Percentiles rank a stretch among this genome's conserved stretches.
Conservation (phyloP, 2,888 invertebrate species). For the Autographa pulchrina region DNA sequence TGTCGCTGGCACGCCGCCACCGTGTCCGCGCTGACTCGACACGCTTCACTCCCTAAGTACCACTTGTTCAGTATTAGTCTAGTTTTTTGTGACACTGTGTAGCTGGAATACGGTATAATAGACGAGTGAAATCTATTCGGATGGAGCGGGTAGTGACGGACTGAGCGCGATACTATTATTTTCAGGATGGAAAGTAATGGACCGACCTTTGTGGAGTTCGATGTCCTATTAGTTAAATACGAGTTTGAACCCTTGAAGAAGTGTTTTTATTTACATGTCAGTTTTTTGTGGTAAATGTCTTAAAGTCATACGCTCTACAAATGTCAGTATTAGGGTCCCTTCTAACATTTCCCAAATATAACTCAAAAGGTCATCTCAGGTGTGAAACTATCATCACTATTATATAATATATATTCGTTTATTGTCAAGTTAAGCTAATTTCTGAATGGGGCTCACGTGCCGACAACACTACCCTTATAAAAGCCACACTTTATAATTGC, state of each 20-base stretch:
- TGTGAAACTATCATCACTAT: conserved; percentile 13
- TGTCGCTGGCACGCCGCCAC: conserved; percentile 50
- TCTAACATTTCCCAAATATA: background rate
- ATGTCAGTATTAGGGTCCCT: background rate
- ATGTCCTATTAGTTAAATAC: background rate
- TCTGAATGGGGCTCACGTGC: conserved; percentile 43
- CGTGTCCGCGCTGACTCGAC: conserved; percentile 41
- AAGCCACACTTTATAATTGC: conserved; percentile 52
- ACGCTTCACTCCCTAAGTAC: conserved; percentile 41
- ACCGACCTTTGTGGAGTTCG: conserved; percentile 12
- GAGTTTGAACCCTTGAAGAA: background rate
- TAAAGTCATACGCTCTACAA: background rate
- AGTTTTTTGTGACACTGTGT: conserved; percentile 41
- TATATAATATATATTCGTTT: conserved; percentile 12
- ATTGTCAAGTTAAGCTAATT: conserved; percentile 27
- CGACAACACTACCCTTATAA: conserved; percentile 32
- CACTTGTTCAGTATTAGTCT: conserved; percentile 39
- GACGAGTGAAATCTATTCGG: conserved; percentile 26
- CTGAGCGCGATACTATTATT: conserved; percentile 6
- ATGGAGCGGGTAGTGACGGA: conserved; percentile 34
- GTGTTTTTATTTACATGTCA: background rate
- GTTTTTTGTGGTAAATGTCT: background rate
- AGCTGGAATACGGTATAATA: conserved; percentile 46
- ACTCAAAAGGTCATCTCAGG: background rate
- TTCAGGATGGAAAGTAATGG: conserved; percentile 11